Evolutionary conservation across 30 jellyfish, hydroid and myxozoan species (phyloP), one percentile per base, ranked within the genome.

Genomic region (Aurelia sp.): DNA sequence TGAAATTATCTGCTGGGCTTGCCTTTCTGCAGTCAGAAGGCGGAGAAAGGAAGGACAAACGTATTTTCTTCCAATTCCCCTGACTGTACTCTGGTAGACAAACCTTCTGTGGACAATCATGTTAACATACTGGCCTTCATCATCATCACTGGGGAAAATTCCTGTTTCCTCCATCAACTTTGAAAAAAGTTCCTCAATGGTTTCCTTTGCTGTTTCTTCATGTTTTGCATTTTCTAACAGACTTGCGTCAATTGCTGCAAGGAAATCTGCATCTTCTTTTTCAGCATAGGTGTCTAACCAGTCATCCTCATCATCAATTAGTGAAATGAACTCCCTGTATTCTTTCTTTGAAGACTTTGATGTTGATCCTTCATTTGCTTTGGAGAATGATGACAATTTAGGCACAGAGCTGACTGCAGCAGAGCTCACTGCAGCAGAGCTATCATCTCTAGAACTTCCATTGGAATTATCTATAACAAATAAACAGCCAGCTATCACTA

Each of bases 181-280:
- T 17, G 69, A 72, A 72, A 72, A 69, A 13, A 72, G 69, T 38
- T 72, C 84, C 84, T 72, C 80, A 35, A 47, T 72, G 5, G 69
- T 72, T 44, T 72, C 84, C 17, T 72, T 72, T 40, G 69, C 13
- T 38, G 58, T 19, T 72, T 72, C 58, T 66, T 40, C 19, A 9
- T 50, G 53, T 72, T 68, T 38, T 7, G 61, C 24, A 38, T 68
- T 63, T 38, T 72, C 84, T 13, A 47, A 72, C 84, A 72, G 84
- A 31, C 84, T 72, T 72, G 84, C 84, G 41, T 72, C 84, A 72
- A 72, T 72, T 50, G 84, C 84, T 72, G 67, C 84, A 17, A 38
- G 69, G 44, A 72, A 72, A 44, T 40, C 84, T 38, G 67, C 51
- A 72, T 72, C 84, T 72, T 50, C 84, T 40, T 72, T 72, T 44